Evolutionary conservation across 2,797 vertebrate species (phyloP).

Genomic region (Notamacropus eugenii): DNA sequence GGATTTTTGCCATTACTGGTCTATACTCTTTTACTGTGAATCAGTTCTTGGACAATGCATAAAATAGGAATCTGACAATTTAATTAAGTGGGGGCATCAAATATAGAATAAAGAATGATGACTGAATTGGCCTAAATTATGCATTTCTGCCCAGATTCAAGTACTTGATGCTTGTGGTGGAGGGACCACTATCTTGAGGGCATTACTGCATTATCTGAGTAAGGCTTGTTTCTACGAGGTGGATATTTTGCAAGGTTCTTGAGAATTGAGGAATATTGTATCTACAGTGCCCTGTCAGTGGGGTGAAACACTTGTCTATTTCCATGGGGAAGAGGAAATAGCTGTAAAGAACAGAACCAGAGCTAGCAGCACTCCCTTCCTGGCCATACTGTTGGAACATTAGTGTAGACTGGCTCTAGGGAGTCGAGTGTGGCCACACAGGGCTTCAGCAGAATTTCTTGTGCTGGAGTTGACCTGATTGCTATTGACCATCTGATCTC

Average conservation of each 20-base stretch:
- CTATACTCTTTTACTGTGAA: not conserved
- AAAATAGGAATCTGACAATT: slow-evolving; percentile 53
- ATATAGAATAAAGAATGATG: slow-evolving; percentile 40
- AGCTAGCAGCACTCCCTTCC: not conserved
- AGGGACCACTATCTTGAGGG: slow-evolving; percentile 40
- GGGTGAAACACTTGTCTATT: slow-evolving; percentile 31
- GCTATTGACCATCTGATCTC: not conserved
- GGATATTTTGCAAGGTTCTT: slow-evolving; percentile 54
- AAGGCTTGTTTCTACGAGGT: slow-evolving; percentile 47
- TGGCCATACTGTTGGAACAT: not conserved
- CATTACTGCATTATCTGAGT: slow-evolving; percentile 39
- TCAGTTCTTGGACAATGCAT: slow-evolving; percentile 16
- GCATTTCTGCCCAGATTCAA: slow-evolving; percentile 49
- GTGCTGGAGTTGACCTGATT: not conserved
- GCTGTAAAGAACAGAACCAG: slow-evolving; percentile 28
- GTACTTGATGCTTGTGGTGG: slow-evolving; percentile 31
- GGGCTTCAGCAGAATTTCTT: not conserved
- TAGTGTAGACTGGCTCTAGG: not conserved
- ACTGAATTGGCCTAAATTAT: slow-evolving; percentile 50
- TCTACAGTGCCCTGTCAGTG: slow-evolving; percentile 9
- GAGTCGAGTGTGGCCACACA: not conserved
- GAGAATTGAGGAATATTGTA: slow-evolving; percentile 35
- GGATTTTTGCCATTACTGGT: not conserved
- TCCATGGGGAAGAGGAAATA: slow-evolving; percentile 50
- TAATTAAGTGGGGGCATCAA: slow-evolving; percentile 44